A percentile compares a stretch with the other conserved stretches of the same genome.
Evolutionary conservation across 2,888 invertebrate species (phyloP).

Genomic region (Seira musarum): DNA sequence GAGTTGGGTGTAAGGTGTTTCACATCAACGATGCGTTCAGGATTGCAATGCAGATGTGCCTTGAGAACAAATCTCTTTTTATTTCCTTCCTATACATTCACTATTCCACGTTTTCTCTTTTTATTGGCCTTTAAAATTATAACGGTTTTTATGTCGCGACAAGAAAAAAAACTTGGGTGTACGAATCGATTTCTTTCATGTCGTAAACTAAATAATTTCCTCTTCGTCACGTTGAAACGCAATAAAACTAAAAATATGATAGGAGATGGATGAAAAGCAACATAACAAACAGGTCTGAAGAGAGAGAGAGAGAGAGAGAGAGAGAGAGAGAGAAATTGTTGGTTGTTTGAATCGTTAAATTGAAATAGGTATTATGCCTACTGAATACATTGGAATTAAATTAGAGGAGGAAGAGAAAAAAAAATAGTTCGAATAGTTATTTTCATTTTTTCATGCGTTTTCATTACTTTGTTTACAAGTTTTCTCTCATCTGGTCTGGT

Average conservation of each 20-base stretch:
- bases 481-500: too few relatives aligned
- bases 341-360: too few relatives aligned
- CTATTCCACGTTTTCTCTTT: background rate
- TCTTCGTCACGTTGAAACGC: constrained; percentile 6
- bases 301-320: background rate
- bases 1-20: too few relatives aligned
- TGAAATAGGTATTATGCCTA: too few relatives aligned
- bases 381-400: background rate
- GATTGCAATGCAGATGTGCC: background rate
- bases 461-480: too few relatives aligned
- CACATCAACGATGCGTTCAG: background rate
- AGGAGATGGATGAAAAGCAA: background rate
- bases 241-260: background rate
- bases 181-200: background rate
- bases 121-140: background rate
- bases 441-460: background rate
- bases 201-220: background rate
- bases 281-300: background rate
- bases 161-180: background rate
- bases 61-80: background rate
- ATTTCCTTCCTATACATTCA: background rate
- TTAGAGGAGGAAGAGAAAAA: background rate
- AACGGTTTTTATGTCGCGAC: background rate
- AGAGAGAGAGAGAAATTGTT: too few relatives aligned
- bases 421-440: constrained; percentile 1